Evolutionary conservation across 2,113 vertebrate species (phyloP), one percentile per base, ranked within the genome.

Genomic region (Manacus vitellinus): DNA sequence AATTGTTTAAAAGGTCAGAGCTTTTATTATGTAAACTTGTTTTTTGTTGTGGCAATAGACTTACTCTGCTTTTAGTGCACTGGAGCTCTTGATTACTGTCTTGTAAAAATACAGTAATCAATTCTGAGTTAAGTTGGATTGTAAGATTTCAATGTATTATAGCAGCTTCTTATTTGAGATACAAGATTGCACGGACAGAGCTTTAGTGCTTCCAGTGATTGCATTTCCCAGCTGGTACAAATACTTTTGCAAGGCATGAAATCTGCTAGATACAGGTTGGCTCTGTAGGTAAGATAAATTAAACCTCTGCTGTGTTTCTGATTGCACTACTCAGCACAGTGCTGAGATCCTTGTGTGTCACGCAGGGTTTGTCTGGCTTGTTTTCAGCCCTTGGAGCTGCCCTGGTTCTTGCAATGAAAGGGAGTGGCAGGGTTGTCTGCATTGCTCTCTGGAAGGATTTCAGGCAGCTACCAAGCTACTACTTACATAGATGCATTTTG

Each of bases 1-100:
- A 95, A 91, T 91, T 15, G 20, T 96, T 96, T 92, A 20, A 95
- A 95, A 96, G 93, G 85, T 95, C 95, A 96, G 70, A 76, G 63
- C n/a, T 89, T 82, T 76, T 89, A 70, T 97, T 97, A 86, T 80
- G 86, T 92, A 89, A 96, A 63, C 89, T 87, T 92, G 58, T 37
- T 62, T 75, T 63, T 51, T 89, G 58, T 91, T 91, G 28, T 83
- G 73, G 62, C 51, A 94, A 22, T 51, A 51, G 54, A 58, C 61
- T 31, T 65, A 33, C 31, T 85, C 49, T 85, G 49, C 28, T 94
- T 82, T 72, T 62, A 94, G 41, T 41, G 16, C 33, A 14, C 20
- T 1, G 4, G 20, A 83, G 41, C 46, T 89, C 21, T 74, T 89
- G 62, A 51, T 95, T 76, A 46, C 77, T 51, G 56, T 28, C 31